These are phyloP conservation scores for Muscicapa adusta DNA, from an alignment of 2,113 vertebrate genomes.

Conservation along the genomic window DNA sequence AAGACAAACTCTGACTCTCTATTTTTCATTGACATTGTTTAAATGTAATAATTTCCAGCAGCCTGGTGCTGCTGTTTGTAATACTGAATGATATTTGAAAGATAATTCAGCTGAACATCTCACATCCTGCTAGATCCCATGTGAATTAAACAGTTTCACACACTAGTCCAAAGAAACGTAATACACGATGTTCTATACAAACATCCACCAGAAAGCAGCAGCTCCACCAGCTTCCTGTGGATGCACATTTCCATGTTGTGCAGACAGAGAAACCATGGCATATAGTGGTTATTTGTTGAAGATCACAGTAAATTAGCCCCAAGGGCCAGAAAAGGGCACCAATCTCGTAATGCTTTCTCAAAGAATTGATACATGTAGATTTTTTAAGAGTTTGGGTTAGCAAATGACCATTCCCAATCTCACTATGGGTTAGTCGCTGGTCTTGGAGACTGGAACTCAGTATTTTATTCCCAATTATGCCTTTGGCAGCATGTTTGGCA, in stretches of 20 bases:
- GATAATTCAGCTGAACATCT: neutral
- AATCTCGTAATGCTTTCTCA: neutral
- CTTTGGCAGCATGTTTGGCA: neutral
- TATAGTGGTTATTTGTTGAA: neutral
- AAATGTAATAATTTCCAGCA: slow-evolving; percentile 17
- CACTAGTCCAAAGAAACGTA: neutral
- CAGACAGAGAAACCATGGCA: neutral
- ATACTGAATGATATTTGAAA: slow-evolving; percentile 23
- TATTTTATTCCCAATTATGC: neutral
- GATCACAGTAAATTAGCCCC: neutral
- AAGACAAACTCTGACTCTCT: slow-evolving; percentile 12
- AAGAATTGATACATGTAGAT: neutral
- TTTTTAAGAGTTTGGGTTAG: neutral
- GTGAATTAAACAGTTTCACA: neutral
- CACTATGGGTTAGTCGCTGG: neutral
- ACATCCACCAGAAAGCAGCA: neutral
- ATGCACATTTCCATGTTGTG: neutral
- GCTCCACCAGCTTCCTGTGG: neutral
- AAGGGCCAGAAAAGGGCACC: neutral
- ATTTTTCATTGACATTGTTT: slow-evolving; percentile 27
- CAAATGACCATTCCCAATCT: neutral
- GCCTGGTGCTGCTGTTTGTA: neutral
- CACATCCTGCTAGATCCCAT: neutral
- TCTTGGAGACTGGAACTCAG: neutral
- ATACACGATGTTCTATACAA: neutral